phyloP scores from a whole-genome alignment of 92 coral and sea anemone species.

The Umimayanthus kanabou region DNA sequence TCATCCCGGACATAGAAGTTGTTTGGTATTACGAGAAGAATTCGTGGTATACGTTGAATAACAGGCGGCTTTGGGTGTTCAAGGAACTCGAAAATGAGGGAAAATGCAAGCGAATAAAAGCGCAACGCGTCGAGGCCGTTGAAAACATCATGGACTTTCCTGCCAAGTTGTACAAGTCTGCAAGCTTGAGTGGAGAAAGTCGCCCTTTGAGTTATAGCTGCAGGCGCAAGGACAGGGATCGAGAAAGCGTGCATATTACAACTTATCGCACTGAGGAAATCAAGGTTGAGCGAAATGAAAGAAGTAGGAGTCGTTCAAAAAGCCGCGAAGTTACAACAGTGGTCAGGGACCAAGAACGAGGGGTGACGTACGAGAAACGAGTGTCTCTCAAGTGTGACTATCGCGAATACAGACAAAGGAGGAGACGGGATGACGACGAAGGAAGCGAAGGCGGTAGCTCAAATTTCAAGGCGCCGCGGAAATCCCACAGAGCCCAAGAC shows the following conservation, averaged over 20 bases:
- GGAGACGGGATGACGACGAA: not conserved
- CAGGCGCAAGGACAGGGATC: slow-evolving; percentile 12
- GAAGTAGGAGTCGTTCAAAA: slow-evolving; percentile 21
- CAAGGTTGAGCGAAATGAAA: not conserved
- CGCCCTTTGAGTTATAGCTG: slow-evolving; percentile 30
- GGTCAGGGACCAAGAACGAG: slow-evolving; percentile 1
- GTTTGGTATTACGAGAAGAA: slow-evolving; percentile 88
- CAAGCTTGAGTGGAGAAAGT: slow-evolving; percentile 57
- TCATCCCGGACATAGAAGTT: slow-evolving; percentile 83
- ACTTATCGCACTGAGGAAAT: slow-evolving; percentile 47
- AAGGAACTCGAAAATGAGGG: slow-evolving; percentile 88
- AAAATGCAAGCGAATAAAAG: slow-evolving; percentile 68
- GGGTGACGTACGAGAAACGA: slow-evolving; percentile 32
- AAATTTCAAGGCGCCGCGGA: slow-evolving; percentile 46
- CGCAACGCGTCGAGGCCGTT: slow-evolving; percentile 75
- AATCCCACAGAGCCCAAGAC: slow-evolving; percentile 16
- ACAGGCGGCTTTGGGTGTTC: slow-evolving; percentile 94
- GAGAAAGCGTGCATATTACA: slow-evolving; percentile 52
- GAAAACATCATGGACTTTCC: slow-evolving; percentile 80
- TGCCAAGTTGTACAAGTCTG: slow-evolving; percentile 78
- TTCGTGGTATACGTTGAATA: slow-evolving; percentile 92
- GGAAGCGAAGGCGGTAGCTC: slow-evolving; percentile 5
- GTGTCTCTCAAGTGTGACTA: slow-evolving; percentile 36
- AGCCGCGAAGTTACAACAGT: slow-evolving; percentile 16
- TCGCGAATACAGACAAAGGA: slow-evolving; percentile 13